Evolutionary conservation across 2,113 vertebrate genomes (phyloP), one percentile per base, ranked within the genome.

Genomic region (Phasianus colchicus): DNA sequence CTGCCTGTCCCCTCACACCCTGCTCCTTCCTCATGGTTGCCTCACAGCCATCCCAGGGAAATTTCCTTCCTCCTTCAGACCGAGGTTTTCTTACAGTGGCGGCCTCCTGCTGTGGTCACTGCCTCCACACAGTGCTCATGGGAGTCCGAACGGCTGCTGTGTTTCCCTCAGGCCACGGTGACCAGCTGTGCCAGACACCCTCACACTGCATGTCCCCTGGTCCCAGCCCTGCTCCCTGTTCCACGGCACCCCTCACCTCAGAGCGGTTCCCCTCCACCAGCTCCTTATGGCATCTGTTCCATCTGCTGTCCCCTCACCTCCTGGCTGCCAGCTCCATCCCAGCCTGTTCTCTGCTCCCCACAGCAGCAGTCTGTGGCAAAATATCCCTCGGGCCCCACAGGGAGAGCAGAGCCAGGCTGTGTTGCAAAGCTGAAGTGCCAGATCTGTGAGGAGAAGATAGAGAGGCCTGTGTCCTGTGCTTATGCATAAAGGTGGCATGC

Each of bases 181-280:
- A 54, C 30, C 25, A 1, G 2, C 45, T 0, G 0, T 25, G 34
- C 72, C 66, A 67, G 60, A 52, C 14, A 66, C 17, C 61, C 50
- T 63, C 66, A 48, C 2, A 3, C 18, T 19, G 38, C 9, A 1
- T 0, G 1, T 52, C 36, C 40, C 36, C 27, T 0, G 0, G 43
- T 25, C 57, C 57, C 24, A 7, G 0, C 25, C 38, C 76, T 15
- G 61, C 43, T 70, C 9, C 14, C 8, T 1, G 20, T 32, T 57
- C 50, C 13, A 6, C 32, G 10, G 70, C 2, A 5, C 30, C 4
- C 3, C 13, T 61, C 25, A 6, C 10, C 13, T 64, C 65, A 6
- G 34, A 2, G 0, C 6, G 15, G 13, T 17, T 83, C 40, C 13
- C 19, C 25, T 43, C 13, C 18, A 45, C 3, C 50, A 13, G 45